These are phyloP conservation scores for Platysteira castanea DNA, from an alignment of 2,113 vertebrate genomes.

Conservation along the genomic window DNA sequence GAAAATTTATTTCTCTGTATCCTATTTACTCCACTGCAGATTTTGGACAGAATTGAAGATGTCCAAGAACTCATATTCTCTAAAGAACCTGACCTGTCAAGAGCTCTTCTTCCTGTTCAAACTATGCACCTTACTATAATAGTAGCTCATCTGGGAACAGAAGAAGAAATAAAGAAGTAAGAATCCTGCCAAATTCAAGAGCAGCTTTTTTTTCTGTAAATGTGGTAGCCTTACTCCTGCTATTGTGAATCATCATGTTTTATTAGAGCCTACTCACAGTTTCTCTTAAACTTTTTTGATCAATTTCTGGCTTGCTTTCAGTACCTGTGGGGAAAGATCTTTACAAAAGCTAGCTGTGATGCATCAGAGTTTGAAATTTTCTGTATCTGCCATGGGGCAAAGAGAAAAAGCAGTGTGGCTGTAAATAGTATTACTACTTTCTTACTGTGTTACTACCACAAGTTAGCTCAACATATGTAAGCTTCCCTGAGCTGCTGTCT, in stretches of 20 bases:
- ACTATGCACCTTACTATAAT: constrained; percentile 28
- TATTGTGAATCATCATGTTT: neutral
- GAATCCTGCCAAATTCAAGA: neutral
- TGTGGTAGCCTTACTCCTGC: neutral
- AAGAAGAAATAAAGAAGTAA: constrained; percentile 59
- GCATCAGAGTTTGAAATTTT: neutral
- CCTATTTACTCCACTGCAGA: constrained; percentile 8
- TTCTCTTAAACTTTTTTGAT: neutral
- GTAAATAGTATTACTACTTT: neutral
- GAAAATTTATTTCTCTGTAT: neutral
- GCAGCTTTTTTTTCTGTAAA: neutral
- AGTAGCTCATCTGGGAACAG: constrained; percentile 15
- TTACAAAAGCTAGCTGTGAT: neutral
- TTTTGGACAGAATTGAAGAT: constrained; percentile 63
- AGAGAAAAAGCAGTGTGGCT: neutral
- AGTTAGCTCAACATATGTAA: neutral
- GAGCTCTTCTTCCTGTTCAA: constrained; percentile 32
- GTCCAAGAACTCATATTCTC: constrained; percentile 35
- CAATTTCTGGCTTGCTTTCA: neutral
- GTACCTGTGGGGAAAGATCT: neutral
- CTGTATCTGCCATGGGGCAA: neutral
- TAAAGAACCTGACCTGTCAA: constrained; percentile 45
- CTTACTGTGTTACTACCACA: neutral
- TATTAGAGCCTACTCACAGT: neutral
- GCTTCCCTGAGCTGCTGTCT: neutral